phyloP scores from a whole-genome alignment of 1,140 invertebrate genomes.

The Branchinecta lynchi region DNA sequence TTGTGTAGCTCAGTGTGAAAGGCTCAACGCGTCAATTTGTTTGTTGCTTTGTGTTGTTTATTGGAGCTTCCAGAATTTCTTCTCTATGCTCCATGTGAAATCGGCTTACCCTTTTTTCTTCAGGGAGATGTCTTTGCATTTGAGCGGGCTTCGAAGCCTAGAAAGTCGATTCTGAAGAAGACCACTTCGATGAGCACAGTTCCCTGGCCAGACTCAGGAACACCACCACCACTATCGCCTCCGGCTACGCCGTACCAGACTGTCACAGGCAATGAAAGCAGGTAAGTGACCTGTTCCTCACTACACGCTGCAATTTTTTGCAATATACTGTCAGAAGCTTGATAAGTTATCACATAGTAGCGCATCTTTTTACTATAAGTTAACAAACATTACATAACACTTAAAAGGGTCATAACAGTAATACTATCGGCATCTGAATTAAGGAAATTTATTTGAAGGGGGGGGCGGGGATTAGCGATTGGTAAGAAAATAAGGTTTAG shows the following conservation, averaged over 20 bases:
- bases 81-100: too few relatives aligned
- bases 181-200: constrained; percentile 66
- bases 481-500: too few relatives aligned
- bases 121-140: background rate
- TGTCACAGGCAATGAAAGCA: constrained; percentile 66
- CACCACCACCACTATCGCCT: constrained; percentile 43
- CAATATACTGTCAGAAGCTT: too few relatives aligned
- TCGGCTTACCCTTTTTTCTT: too few relatives aligned
- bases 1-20: too few relatives aligned
- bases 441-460: too few relatives aligned
- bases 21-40: too few relatives aligned
- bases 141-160: constrained; percentile 35
- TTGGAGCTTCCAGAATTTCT: too few relatives aligned
- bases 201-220: constrained; percentile 33
- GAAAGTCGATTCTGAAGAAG: constrained; percentile 81
- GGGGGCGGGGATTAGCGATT: too few relatives aligned
- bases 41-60: too few relatives aligned
- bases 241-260: constrained; percentile 48
- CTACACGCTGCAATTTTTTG: constrained; percentile 1
- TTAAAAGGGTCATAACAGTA: background rate
- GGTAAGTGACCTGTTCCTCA: constrained; percentile 32
- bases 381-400: background rate
- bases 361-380: constrained; percentile 13
- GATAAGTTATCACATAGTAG: too few relatives aligned
- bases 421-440: too few relatives aligned